Conservation (phyloP, 2,888 invertebrate species). For the Apamea sordens region DNA sequence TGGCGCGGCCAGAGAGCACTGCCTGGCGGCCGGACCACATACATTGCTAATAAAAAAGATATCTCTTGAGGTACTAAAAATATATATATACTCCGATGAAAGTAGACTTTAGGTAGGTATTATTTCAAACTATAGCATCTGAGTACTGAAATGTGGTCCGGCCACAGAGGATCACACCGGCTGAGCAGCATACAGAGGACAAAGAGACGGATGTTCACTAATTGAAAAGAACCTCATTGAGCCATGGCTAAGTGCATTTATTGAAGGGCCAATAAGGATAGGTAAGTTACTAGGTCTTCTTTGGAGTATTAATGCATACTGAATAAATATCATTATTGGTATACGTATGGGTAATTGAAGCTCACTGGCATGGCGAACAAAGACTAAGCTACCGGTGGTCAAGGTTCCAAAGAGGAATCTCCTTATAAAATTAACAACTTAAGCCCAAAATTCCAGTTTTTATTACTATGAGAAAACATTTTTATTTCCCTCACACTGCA, state of each 20-base stretch:
- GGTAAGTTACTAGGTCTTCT: neutral
- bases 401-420: neutral
- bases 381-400: neutral
- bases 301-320: neutral
- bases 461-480: slow-evolving; percentile 29
- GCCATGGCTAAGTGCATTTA: neutral
- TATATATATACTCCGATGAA: no score
- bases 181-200: neutral
- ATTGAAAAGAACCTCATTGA: neutral
- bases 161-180: no score
- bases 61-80: no score
- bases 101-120: no score
- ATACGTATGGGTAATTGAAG: neutral
- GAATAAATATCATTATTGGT: neutral
- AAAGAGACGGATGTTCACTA: neutral
- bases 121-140: no score
- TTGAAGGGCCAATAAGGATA: neutral
- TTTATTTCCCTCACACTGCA: slow-evolving; percentile 18
- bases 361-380: neutral
- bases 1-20: no score
- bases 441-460: slow-evolving; percentile 29
- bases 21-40: no score
- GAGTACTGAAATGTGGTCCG: no score
- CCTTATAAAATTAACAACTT: slow-evolving; percentile 1
- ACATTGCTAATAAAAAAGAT: no score